A percentile compares a stretch with the other conserved stretches of the same genome.
Evolutionary conservation across 1,140 invertebrate genomes (phyloP).

Genomic region (Mercenaria mercenaria): DNA sequence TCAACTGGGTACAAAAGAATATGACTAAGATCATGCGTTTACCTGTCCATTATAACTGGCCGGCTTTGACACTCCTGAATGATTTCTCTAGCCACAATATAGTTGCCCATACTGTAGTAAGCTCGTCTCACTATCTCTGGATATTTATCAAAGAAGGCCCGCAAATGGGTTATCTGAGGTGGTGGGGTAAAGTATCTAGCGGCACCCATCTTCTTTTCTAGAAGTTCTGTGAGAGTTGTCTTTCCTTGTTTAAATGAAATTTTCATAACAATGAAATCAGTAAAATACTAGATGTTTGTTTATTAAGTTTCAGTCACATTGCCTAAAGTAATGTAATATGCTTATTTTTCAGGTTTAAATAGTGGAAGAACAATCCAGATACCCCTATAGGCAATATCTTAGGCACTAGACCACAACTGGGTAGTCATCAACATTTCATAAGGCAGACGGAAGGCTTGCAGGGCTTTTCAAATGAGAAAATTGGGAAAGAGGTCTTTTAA

Average conservation of each 20-base stretch:
- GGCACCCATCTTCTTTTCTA: slow-evolving; percentile 72
- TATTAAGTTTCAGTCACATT: not conserved
- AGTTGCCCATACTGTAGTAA: slow-evolving; percentile 79
- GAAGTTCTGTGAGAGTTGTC: slow-evolving; percentile 76
- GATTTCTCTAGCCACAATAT: slow-evolving; percentile 77
- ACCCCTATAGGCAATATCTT: no score
- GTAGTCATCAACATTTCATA: no score
- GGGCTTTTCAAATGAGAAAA: no score
- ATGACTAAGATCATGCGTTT: no score
- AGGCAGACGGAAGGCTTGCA: no score
- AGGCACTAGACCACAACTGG: no score
- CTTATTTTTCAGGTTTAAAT: no score
- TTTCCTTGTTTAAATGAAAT: slow-evolving; percentile 70
- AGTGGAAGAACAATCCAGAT: no score
- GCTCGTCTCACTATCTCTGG: slow-evolving; percentile 79
- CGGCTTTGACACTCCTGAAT: slow-evolving; percentile 70
- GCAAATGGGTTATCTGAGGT: slow-evolving; percentile 65
- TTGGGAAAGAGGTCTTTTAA: no score
- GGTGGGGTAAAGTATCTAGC: slow-evolving; percentile 74
- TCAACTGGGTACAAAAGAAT: no score
- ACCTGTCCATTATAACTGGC: slow-evolving; percentile 82
- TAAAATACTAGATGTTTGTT: not conserved
- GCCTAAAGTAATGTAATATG: not conserved
- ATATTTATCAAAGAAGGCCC: slow-evolving; percentile 73
- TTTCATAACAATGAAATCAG: not conserved